A percentile compares a stretch with the other conserved stretches of the same genome.
These are phyloP conservation scores for Girardinichthys multiradiatus DNA, from an alignment of 2,113 vertebrate species.

Conservation along the genomic window DNA sequence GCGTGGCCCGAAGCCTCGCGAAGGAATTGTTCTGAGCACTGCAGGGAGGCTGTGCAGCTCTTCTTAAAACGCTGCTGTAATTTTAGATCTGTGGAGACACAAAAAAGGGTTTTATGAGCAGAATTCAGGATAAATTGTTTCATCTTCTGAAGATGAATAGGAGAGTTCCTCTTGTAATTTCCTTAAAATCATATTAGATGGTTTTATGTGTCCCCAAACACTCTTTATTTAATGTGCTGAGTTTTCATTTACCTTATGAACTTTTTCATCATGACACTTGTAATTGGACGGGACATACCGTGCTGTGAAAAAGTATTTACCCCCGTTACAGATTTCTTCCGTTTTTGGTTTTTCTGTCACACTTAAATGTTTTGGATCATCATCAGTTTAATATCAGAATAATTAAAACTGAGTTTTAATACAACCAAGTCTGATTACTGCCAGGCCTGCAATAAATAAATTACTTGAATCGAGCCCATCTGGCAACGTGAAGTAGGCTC, in stretches of 20 bases:
- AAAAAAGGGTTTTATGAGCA: conserved; percentile 21
- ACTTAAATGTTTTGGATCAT: not conserved
- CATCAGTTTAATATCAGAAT: not conserved
- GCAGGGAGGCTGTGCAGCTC: conserved; percentile 23
- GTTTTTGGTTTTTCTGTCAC: not conserved
- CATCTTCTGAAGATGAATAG: not conserved
- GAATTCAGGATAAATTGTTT: conserved; percentile 37
- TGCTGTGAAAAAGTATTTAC: not conserved
- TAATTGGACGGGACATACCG: no score
- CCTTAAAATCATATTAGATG: not conserved
- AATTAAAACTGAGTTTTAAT: not conserved
- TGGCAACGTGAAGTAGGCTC: no score
- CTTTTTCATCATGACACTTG: no score
- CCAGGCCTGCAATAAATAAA: not conserved
- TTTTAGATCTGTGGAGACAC: conserved; percentile 9
- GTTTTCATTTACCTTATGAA: not conserved
- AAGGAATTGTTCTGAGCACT: conserved; percentile 36
- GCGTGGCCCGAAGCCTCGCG: conserved; percentile 25
- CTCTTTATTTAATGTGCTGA: not conserved
- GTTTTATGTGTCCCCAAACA: not conserved
- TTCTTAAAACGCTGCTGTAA: conserved; percentile 22
- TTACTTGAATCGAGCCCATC: not conserved
- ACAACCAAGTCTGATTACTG: not conserved
- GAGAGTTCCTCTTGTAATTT: not conserved
- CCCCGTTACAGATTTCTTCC: not conserved